Evolutionary conservation across 1,140 invertebrate genomes (phyloP), one percentile per base, ranked within the genome.

Genomic region (Bicyclus anynana): DNA sequence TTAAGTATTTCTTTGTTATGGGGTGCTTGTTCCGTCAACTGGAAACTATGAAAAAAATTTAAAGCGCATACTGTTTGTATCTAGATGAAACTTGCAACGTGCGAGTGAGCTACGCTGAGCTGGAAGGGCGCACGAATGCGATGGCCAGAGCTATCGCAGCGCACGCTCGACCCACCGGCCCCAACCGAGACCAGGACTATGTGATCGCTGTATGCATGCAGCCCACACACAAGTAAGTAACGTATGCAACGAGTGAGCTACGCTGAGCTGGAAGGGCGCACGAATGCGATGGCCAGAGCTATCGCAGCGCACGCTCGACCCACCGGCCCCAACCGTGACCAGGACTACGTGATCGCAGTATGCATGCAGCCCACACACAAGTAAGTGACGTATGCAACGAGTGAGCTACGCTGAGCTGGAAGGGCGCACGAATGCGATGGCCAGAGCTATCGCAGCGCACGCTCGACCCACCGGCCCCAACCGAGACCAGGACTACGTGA

Each of bases 121-220:
- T 95, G 35, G 91, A 93, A 53, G 77, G 79, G 1, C 69, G 87
- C 2, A 90, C 92, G 1, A 93, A 94, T 70, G 89, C 90, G 29
- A 71, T 94, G 3, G 92, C 93, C 0, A 74, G 90, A 6, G 88
- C 87, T 0, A 78, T 94, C 1, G 67, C 90, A n/a, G 76, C 90
- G 54, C 75, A 80, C 52, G 77, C 87, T 16, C 56, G 77, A 4
- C 53, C 70, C 0, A 60, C 58, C 61, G 69, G 69, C 74, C 61
- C 74, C 1, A 94, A 94, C 67, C 69, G 68, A 1, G 93, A 94
- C 72, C 91, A 92, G 0, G 93, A 94, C 64, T 92, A 87, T 54
- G 89, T 96, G 2, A 89, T 96, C 0, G 94, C 92, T 1, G 93
- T 97, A 0, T 94, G 93, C 69, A 92, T 97, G 90, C 91, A 92